Base-by-base conservation (phyloP, 2,888 invertebrate species). In the Mimachlamys varia region DNA sequence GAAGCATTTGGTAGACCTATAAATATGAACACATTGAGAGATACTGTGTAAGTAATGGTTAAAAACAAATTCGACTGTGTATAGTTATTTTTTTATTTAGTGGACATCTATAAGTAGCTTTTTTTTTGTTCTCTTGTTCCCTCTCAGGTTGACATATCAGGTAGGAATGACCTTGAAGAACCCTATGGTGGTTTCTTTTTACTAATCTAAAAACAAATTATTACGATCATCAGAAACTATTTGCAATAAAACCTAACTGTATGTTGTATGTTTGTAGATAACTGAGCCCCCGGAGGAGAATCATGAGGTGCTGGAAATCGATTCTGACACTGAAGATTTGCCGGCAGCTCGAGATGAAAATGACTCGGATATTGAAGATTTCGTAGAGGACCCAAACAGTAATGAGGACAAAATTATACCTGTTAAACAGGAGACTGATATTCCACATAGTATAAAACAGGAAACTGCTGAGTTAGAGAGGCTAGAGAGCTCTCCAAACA, bases 401-500 rank as follows among this genome's bases (percentile, higher is more conserved):
- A 76, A 76, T 7, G 15, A 76, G 76, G 76, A 76, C 33, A 33
- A 15, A 12, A 4, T 2, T 27, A 76, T 76, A 76, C 13, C 76
- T 76, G 76, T 76, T 22, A 76, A 76, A 33, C 10, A 33, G 27
- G 76, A 76, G 33, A 27, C 33, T 15, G 76, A 76, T 76, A 33
- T 27, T 33, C 4, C 7, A 7, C 44, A 44, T 33, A 62, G 7
- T 37, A 44, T 17, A 88, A 91, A 58, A 87, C 89, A 49, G 89
- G 37, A 76, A 27, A 44, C 44, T 33, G 37, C 22, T 49, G 3
- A 87, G 50, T 49, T 37, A 38, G n/a, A 76, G 0, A 49, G 49
- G 19, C 55, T 87, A 89, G 27, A 13, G 27, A 49, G 89, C 58
- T 76, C 90, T 15, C 50, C 88, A 53, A 37, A 55, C 38, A 88